A percentile compares a stretch with the other conserved stretches of the same genome.
Evolutionary conservation across 1,140 invertebrate species (phyloP).

Genomic region (Drosophila cardini): DNA sequence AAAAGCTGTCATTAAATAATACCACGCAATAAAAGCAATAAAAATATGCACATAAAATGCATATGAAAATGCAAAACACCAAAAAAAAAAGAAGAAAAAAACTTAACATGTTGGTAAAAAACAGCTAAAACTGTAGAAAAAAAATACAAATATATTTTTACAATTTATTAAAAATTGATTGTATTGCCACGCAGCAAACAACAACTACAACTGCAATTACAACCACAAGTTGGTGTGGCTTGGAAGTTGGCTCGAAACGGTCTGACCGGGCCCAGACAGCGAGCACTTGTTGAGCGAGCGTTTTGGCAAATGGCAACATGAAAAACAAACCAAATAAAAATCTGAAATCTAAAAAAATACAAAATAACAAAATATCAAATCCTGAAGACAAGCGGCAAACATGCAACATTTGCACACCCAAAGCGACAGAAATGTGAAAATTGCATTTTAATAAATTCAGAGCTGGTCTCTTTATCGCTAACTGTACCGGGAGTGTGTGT

Average conservation of each 20-base stretch:
- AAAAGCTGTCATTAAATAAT: constrained; percentile 74
- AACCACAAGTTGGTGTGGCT: constrained; percentile 47
- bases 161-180: constrained; percentile 83
- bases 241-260: constrained; percentile 4
- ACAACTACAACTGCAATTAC: constrained; percentile 27
- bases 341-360: constrained; percentile 22
- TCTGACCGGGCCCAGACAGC: constrained; percentile 25
- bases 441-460: constrained; percentile 81
- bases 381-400: constrained; percentile 55
- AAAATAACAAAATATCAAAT: constrained; percentile 23
- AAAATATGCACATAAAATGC: constrained; percentile 37
- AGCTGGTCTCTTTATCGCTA: constrained; percentile 75
- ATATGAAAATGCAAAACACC: constrained; percentile 70
- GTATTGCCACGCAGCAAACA: constrained; percentile 70
- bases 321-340: constrained; percentile 53
- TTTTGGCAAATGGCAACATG: constrained; percentile 63
- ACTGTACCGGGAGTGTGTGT: constrained; percentile 38
- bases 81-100: constrained; percentile 28
- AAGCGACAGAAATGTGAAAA: constrained; percentile 69
- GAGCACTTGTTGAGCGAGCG: constrained; percentile 66
- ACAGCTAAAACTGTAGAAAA: constrained; percentile 39
- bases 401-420: constrained; percentile 56
- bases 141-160: constrained; percentile 56
- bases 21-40: constrained; percentile 63
- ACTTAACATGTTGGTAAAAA: constrained; percentile 30